Evolutionary conservation across 2,888 invertebrate species (phyloP).

Genomic region (Synergus gifuensis): DNA sequence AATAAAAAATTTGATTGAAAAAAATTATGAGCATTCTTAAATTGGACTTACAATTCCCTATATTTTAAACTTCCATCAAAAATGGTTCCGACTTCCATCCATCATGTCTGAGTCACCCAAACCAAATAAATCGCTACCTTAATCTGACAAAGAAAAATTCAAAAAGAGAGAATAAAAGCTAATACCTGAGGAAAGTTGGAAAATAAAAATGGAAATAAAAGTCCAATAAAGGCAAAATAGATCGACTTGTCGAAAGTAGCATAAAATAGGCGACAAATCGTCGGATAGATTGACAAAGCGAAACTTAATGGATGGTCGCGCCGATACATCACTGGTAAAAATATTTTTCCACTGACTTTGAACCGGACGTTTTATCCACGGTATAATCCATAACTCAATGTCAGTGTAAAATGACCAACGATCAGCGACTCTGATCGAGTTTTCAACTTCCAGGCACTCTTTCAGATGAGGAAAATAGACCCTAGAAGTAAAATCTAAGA

Average conservation of each 20-base stretch:
- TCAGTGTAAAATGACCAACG: slow-evolving; percentile 17
- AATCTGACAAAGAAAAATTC: slow-evolving; percentile 2
- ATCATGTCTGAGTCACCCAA: slow-evolving; percentile 9
- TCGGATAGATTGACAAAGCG: slow-evolving; percentile 29
- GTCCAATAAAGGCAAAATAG: slow-evolving; percentile 20
- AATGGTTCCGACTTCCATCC: slow-evolving; percentile 17
- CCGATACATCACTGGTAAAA: slow-evolving; percentile 20
- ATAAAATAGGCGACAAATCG: slow-evolving; percentile 38
- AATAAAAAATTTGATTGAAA: too few species aligned
- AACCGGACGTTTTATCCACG: slow-evolving; percentile 5
- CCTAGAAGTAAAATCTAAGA: neutral
- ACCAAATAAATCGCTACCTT: slow-evolving; percentile 26
- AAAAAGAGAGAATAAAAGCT: neutral
- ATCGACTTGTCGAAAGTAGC: slow-evolving; percentile 28
- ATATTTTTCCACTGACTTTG: slow-evolving; percentile 11
- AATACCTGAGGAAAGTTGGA: neutral
- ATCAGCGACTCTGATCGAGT: neutral
- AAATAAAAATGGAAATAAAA: slow-evolving; percentile 31
- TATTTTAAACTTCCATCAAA: neutral
- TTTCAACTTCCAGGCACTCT: neutral
- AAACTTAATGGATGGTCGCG: slow-evolving; percentile 25
- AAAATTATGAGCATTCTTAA: neutral
- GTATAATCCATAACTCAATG: slow-evolving; percentile 30
- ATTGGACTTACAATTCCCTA: neutral
- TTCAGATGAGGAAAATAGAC: neutral